Percentiles rank a stretch among this genome's conserved stretches.
phyloP scores from a whole-genome alignment of 2,797 vertebrate genomes.

The Pangasius krempfi region DNA sequence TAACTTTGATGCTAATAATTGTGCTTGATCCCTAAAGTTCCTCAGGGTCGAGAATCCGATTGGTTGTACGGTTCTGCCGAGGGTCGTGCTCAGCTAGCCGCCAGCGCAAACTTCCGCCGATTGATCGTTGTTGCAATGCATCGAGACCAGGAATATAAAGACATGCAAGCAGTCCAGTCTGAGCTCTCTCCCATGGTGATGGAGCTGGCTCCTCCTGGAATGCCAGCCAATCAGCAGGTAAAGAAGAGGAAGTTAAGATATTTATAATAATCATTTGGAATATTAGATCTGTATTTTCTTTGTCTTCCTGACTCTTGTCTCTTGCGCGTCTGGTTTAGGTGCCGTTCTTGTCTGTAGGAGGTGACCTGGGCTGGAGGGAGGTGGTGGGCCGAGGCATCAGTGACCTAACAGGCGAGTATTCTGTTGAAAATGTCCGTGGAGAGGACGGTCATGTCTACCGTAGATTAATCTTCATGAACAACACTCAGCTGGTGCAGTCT shows the following conservation, averaged over 20 bases:
- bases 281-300: neutral
- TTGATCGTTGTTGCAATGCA: constrained; percentile 88
- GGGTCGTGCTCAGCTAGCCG: constrained; percentile 85
- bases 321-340: constrained; percentile 73
- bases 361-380: constrained; percentile 87
- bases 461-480: constrained; percentile 88
- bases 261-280: neutral
- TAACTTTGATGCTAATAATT: neutral
- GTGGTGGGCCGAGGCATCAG: constrained; percentile 81
- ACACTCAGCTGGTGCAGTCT: constrained; percentile 89
- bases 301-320: neutral
- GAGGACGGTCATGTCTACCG: constrained; percentile 84
- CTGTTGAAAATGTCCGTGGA: constrained; percentile 91
- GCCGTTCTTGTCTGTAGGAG: constrained; percentile 91
- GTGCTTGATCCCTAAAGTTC: constrained; percentile 74
- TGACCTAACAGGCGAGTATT: constrained; percentile 85
- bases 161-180: constrained; percentile 89
- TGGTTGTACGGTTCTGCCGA: constrained; percentile 92
- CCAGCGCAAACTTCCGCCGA: constrained; percentile 85
- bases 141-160: constrained; percentile 87
- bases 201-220: constrained; percentile 87
- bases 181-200: constrained; percentile 92
- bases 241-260: neutral
- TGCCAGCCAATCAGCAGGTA: constrained; percentile 90
- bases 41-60: constrained; percentile 91